phyloP scores from a whole-genome alignment of 2,797 vertebrate species.

The Peromyscus eremicus region DNA sequence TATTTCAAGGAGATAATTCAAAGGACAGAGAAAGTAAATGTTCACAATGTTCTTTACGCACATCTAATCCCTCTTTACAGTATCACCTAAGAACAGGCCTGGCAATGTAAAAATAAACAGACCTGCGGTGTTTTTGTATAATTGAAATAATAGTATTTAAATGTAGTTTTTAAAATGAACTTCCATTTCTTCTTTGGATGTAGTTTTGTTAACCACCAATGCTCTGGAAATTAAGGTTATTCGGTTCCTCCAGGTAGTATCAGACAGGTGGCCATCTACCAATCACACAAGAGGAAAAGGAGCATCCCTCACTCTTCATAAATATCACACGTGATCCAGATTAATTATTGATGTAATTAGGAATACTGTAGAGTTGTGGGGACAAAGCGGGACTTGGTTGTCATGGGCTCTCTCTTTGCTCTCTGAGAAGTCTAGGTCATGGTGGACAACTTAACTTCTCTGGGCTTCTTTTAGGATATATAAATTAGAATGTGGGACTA shows the following conservation, averaged over 20 bases:
- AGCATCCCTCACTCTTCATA: neutral
- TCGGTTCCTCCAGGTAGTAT: neutral
- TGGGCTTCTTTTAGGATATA: neutral
- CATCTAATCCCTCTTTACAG: conserved; percentile 57
- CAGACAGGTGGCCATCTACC: neutral
- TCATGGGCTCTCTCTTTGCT: neutral
- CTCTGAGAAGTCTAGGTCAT: neutral
- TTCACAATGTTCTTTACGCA: conserved; percentile 68
- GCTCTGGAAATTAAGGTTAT: neutral
- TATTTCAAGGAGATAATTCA: conserved; percentile 73
- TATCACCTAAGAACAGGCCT: neutral
- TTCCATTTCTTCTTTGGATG: conserved; percentile 35
- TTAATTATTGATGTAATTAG: conserved; percentile 46
- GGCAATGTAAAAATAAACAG: conserved; percentile 68
- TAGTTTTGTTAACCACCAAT: neutral
- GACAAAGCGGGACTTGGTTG: neutral
- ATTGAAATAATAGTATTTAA: neutral
- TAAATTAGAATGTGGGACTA: neutral
- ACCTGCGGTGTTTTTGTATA: conserved; percentile 8
- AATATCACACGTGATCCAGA: neutral
- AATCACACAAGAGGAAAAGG: neutral
- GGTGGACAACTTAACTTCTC: neutral
- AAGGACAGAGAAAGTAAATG: conserved; percentile 77
- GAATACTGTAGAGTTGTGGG: neutral
- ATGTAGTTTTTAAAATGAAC: neutral